Conservation (phyloP, 2,113 vertebrate genomes). For the Alexandromys fortis region DNA sequence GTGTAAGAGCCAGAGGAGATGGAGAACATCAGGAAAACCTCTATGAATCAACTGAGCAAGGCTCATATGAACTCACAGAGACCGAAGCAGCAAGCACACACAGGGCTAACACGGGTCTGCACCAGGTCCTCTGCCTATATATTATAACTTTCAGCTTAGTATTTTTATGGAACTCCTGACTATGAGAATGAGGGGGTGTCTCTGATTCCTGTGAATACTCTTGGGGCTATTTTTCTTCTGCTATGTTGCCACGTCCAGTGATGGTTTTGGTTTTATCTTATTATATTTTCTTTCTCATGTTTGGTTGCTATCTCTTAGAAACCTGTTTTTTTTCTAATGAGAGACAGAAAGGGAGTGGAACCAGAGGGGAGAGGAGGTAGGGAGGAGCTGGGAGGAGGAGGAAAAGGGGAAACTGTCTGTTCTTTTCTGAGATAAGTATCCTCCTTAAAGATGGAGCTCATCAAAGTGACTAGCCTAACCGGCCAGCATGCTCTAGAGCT, state of each 20-base stretch:
- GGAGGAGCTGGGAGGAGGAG: background rate
- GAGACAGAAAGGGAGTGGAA: background rate
- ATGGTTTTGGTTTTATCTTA: background rate
- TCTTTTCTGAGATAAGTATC: background rate
- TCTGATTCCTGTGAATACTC: background rate
- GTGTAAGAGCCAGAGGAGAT: background rate
- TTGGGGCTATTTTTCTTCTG: background rate
- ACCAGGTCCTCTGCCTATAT: background rate
- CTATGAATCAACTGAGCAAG: background rate
- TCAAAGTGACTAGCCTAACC: background rate
- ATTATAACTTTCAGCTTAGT: background rate
- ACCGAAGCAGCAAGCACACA: background rate
- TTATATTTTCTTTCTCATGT: background rate
- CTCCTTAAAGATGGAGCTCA: background rate
- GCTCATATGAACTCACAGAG: background rate
- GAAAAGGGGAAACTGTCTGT: background rate
- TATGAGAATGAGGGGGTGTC: background rate
- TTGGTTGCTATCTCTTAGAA: background rate
- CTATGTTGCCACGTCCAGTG: background rate
- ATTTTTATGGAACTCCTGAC: background rate
- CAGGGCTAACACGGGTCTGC: background rate
- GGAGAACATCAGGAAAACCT: background rate
- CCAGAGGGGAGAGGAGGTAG: background rate
- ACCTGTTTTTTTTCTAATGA: background rate
- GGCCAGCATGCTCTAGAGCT: background rate